These are phyloP conservation scores for Manis crassicaudata DNA, from an alignment of 2,797 vertebrate genomes.

Conservation along the genomic window DNA sequence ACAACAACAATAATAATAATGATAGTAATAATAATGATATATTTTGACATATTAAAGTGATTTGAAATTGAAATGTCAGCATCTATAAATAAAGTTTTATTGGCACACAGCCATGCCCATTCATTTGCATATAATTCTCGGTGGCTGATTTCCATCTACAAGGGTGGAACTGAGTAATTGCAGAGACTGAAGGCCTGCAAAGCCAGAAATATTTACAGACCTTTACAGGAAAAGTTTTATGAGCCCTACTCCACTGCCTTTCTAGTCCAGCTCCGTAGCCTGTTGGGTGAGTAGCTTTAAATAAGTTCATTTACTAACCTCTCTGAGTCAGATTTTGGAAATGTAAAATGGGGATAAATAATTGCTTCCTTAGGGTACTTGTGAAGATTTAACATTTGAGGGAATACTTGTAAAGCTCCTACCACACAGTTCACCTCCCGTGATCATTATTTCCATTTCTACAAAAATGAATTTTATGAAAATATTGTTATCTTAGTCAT, in stretches of 20 bases:
- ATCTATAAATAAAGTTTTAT: neutral
- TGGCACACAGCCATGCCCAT: neutral
- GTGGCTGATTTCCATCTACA: neutral
- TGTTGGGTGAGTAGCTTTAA: neutral
- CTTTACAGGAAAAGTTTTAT: neutral
- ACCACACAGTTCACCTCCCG: neutral
- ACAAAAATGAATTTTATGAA: neutral
- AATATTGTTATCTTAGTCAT: neutral
- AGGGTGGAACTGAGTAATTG: too few species aligned
- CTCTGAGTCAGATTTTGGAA: neutral
- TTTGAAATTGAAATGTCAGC: neutral
- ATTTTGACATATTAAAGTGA: neutral
- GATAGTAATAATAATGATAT: neutral
- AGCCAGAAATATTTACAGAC: neutral
- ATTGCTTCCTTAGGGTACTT: neutral
- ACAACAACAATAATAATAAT: neutral
- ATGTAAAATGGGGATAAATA: neutral
- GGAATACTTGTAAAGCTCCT: neutral
- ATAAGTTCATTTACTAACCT: neutral
- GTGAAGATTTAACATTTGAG: neutral
- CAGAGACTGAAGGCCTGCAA: neutral
- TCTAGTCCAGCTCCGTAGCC: neutral
- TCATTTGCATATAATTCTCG: neutral
- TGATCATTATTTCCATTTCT: constrained; percentile 29
- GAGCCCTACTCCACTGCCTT: neutral